A percentile compares a stretch with the other conserved stretches of the same genome.
Evolutionary conservation across 2,797 vertebrate species (phyloP).

Genomic region (Enteromius anoplus): DNA sequence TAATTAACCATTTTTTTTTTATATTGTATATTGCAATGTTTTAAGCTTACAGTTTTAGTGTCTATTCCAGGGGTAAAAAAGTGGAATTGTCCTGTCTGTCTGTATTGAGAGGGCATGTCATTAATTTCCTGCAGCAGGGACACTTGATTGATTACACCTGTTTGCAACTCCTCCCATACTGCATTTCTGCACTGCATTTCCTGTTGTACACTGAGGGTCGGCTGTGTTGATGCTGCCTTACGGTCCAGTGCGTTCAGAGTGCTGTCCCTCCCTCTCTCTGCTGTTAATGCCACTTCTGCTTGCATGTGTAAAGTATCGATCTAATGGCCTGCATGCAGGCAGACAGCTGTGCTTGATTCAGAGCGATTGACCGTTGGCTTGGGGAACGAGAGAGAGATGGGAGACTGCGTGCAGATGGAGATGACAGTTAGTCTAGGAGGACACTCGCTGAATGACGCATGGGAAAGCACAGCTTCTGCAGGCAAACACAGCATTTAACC

Average conservation of each 20-base stretch:
- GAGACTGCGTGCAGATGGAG: conserved; percentile 35
- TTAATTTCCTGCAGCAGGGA: conserved; percentile 13
- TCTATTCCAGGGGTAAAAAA: not conserved
- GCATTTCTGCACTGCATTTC: conserved; percentile 31
- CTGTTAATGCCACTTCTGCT: conserved; percentile 36
- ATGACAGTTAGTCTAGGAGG: conserved; percentile 48
- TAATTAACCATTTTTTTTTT: not conserved
- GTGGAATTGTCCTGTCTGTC: conserved; percentile 1
- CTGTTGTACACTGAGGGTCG: not conserved
- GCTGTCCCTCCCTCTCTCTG: conserved; percentile 18
- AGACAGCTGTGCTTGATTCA: conserved; percentile 51
- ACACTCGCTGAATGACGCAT: conserved; percentile 44
- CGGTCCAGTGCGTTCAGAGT: not conserved
- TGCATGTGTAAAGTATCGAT: conserved; percentile 56
- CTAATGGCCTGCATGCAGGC: conserved; percentile 43
- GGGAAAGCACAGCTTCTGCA: conserved; percentile 34
- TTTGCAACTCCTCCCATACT: conserved; percentile 36
- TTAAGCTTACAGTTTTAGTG: not conserved
- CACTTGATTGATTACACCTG: conserved; percentile 39
- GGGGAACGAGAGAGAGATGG: conserved; percentile 23
- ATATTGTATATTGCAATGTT: not conserved
- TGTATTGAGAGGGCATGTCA: not conserved
- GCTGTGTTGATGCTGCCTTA: conserved; percentile 5
- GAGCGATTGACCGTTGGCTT: conserved; percentile 44
- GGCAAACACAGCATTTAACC: conserved; percentile 48